Evolutionary conservation across 2,797 vertebrate species (phyloP), one percentile per base, ranked within the genome.

Genomic region (Sebastes diaconus): DNA sequence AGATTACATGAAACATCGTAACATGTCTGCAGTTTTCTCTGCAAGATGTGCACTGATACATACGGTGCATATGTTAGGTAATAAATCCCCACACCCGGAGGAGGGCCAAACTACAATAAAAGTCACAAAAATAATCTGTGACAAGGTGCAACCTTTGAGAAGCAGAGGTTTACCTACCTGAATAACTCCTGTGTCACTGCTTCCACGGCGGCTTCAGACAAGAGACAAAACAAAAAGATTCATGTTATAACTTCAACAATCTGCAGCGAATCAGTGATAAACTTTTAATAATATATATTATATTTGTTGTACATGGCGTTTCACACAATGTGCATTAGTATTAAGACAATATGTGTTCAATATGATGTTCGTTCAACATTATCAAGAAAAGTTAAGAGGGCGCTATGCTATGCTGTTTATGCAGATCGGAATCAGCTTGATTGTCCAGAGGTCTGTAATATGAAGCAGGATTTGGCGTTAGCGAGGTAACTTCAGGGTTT

Each of bases 171-270:
- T 90, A 95, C 97, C 95, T 92, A 99, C 98, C 98, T 99, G 97
- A 99, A 99, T 86, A 98, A 93, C 95, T 99, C 98, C 93, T 98
- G 98, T 73, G 97, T 96, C 87, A 96, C 96, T 80, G 97, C 96
- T 90, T 99, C 98, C 96, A 97, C 97, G 59, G 97, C 95, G 90
- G 97, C 98, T 99, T 29, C 75, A 84, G 73, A 85, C 34, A 86
- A 86, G 54, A 83, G 3, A 86, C 55, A 77, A 68, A 76, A 79
- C n/a, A 75, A 27, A 55, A 14, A 73, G 30, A 75, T 73, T 67
- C 55, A 78, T 36, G 66, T 80, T 55, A 55, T 1, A 36, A 27
- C 58, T 12, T 36, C 14, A 58, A 42, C 30, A 52, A 24, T 25
- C 58, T 69, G 32, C 61, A 75, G 13, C 12, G 54, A 55, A 25